phyloP scores from a whole-genome alignment of 2,797 vertebrate species.

The Glyptemys insculpta region DNA sequence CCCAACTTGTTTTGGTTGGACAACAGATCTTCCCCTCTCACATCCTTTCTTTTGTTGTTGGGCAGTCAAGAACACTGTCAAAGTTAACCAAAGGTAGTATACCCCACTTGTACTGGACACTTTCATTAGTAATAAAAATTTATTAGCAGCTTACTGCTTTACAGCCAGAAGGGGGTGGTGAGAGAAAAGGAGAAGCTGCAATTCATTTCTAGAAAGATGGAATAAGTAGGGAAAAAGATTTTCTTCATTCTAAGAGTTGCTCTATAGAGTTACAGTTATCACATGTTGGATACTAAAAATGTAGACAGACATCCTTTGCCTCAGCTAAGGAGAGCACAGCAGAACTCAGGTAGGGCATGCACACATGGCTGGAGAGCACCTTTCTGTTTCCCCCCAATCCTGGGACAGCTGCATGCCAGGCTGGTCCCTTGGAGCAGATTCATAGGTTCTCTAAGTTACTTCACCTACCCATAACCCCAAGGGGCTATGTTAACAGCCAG shows the following conservation, averaged over 20 bases:
- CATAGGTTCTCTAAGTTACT: slow-evolving; percentile 28
- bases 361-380: slow-evolving; percentile 41
- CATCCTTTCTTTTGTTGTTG: slow-evolving; percentile 40
- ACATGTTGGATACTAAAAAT: slow-evolving; percentile 42
- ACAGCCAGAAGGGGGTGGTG: background rate
- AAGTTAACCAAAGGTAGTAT: background rate
- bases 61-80: background rate
- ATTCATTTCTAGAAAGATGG: slow-evolving; percentile 5
- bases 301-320: slow-evolving; percentile 32
- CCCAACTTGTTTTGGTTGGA: slow-evolving; percentile 1
- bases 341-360: slow-evolving; percentile 45
- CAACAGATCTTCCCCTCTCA: background rate
- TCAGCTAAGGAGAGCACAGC: slow-evolving; percentile 37
- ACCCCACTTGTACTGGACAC: background rate
- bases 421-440: slow-evolving; percentile 64
- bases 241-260: background rate
- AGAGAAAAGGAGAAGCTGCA: slow-evolving; percentile 4
- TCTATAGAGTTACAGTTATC: slow-evolving; percentile 32
- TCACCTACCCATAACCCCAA: background rate
- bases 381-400: background rate
- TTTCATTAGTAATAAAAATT: slow-evolving; percentile 13
- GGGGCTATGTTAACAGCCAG: slow-evolving; percentile 56
- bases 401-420: slow-evolving; percentile 29
- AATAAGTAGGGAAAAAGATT: background rate
- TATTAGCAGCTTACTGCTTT: background rate